Percentiles rank a stretch among this genome's conserved stretches.
Evolutionary conservation across 2,888 invertebrate species (phyloP).

Genomic region (Cryptocephalus primarius): DNA sequence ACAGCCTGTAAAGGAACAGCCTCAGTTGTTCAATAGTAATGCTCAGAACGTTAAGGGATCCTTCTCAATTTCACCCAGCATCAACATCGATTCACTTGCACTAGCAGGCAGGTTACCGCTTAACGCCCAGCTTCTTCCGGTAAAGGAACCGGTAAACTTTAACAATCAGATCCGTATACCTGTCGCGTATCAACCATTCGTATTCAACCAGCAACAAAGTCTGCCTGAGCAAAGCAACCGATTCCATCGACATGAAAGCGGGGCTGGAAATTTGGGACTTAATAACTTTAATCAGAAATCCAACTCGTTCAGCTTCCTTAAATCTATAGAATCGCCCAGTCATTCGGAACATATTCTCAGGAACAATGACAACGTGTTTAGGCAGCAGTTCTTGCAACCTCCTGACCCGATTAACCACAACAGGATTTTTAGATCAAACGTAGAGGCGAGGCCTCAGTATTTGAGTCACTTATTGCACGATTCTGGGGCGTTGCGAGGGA

Average conservation of each 20-base stretch:
- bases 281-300: constrained; percentile 6
- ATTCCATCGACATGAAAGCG: constrained; percentile 32
- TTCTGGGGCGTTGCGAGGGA: constrained; percentile 48
- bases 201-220: constrained; percentile 1
- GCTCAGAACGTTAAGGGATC: neutral
- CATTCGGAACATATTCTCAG: neutral
- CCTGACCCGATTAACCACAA: constrained; percentile 1
- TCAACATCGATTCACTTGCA: constrained; percentile 32
- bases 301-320: constrained; percentile 15
- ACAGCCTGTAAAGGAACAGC: constrained; percentile 1
- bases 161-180: too few species aligned
- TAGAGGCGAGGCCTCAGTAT: constrained; percentile 5
- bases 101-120: constrained; percentile 26
- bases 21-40: constrained; percentile 2
- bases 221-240: constrained; percentile 14
- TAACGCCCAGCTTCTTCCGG: constrained; percentile 34
- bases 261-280: constrained; percentile 10
- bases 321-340: constrained; percentile 6
- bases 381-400: neutral
- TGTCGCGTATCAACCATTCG: constrained; percentile 4
- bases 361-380: constrained; percentile 1
- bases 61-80: constrained; percentile 44
- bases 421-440: constrained; percentile 16
- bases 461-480: constrained; percentile 46
- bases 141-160: constrained; percentile 26